Evolutionary conservation across 2,113 vertebrate genomes (phyloP), one percentile per base, ranked within the genome.

Genomic region (Phaethornis superciliosus): DNA sequence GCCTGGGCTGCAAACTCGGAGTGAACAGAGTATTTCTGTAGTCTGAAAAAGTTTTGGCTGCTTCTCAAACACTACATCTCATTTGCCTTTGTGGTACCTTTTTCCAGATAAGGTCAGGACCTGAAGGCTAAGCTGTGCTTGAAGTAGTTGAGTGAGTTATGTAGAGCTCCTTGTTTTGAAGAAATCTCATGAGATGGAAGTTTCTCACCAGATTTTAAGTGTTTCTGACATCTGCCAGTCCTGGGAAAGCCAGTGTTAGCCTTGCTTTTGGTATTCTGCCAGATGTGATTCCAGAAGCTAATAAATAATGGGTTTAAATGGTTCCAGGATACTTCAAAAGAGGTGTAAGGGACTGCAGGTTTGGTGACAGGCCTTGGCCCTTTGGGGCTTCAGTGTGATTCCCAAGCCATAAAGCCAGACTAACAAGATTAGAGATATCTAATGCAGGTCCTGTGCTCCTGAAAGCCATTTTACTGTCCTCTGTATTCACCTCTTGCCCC

Each of bases 51-150:
- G 24, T 71, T 84, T 88, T 91, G 88, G 52, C 93, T 86, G 49
- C 64, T 91, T 94, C 62, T 95, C 85, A 90, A 95, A 58, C 8
- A 5, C 72, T 77, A 5, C 15, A 0, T 85, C 64, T 93, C 19
- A 1, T 91, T 91, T 95, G 80, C 35, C 12, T 88, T 80, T 94
- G 79, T 78, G 49, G 71, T 84, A 56, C 82, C 82, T 93, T 90
- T 80, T 85, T 46, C 91, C 69, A 91, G 60, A 28, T 67, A 67
- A 88, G 79, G 90, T 78, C 85, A 90, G 72, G 64, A 79, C 64
- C 64, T 75, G 62, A 83, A 93, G 91, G 59, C 32, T 75, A 81
- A 86, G 69, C 35, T 56, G 40, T 54, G 42, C 49, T 78, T 90
- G 64, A 63, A 74, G 71, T 63, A 60, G 52, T 63, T 63, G 77